A percentile compares a stretch with the other conserved stretches of the same genome.
Conservation (phyloP, 2,888 invertebrate species). For the Eustalomyia histrio region DNA sequence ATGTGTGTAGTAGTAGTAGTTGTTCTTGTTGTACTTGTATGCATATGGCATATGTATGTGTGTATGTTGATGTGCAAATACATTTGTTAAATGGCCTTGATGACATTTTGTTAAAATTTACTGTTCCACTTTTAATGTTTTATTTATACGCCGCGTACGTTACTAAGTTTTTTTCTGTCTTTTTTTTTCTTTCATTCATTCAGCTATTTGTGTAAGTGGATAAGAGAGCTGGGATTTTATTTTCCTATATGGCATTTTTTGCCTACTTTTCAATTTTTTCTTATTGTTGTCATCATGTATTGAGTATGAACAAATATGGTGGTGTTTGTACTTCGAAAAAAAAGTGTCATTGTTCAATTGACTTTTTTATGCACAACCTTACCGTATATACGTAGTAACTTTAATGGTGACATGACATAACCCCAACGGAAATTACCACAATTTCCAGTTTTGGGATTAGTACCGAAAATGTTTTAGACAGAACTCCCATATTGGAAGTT, state of each 20-base stretch:
- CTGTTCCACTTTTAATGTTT: constrained; percentile 65
- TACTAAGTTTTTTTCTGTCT: constrained; percentile 33
- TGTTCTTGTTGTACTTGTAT: not conserved
- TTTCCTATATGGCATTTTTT: constrained; percentile 24
- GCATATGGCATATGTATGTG: constrained; percentile 17
- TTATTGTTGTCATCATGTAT: constrained; percentile 33
- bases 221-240: constrained; percentile 18
- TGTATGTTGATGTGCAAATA: constrained; percentile 59
- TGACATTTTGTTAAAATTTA: constrained; percentile 64
- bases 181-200: not conserved
- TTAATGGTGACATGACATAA: no score
- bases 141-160: constrained; percentile 62
- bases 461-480: no score
- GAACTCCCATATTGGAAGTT: no score
- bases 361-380: not conserved
- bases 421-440: no score
- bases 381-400: not conserved
- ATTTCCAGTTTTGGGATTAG: no score
- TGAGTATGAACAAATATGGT: constrained; percentile 40
- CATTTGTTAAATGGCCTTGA: constrained; percentile 65
- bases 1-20: constrained; percentile 20
- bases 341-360: constrained; percentile 39
- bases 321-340: constrained; percentile 29
- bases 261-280: constrained; percentile 39
- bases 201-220: constrained; percentile 18